These are phyloP conservation scores for Phalloptychus januarius DNA, from an alignment of 2,797 vertebrate species.

Conservation along the genomic window DNA sequence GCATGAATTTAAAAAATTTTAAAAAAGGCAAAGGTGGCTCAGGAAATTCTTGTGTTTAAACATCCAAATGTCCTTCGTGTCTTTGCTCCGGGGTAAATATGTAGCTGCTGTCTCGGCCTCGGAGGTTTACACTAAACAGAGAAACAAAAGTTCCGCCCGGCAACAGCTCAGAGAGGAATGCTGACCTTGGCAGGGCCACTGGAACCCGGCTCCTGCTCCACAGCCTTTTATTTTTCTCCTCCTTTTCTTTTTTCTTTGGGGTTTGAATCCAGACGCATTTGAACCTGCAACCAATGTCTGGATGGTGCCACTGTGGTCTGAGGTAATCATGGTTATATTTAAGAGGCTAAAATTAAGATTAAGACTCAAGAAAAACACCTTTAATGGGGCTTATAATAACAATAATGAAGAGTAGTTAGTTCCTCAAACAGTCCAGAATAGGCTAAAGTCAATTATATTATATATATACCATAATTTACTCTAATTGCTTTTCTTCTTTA, in stretches of 20 bases:
- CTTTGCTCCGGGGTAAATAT: not conserved
- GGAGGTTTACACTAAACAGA: conserved; percentile 63
- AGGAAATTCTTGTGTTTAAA: not conserved
- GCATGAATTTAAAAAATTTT: not conserved
- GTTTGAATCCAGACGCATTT: conserved; percentile 53
- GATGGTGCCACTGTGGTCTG: conserved; percentile 30
- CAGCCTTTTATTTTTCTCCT: conserved; percentile 39
- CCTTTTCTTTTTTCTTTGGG: conserved; percentile 42
- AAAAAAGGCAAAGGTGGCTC: not conserved
- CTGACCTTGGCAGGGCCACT: conserved; percentile 74
- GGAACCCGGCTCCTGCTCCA: conserved; percentile 52
- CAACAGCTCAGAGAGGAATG: conserved; percentile 78
- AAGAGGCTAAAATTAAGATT: not conserved
- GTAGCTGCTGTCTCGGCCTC: conserved; percentile 44
- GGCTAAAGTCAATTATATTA: not conserved
- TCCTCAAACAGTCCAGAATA: not conserved
- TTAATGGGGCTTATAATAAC: not conserved
- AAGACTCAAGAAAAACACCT: not conserved
- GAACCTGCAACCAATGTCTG: conserved; percentile 57
- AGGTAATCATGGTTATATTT: not conserved
- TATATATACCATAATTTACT: not conserved
- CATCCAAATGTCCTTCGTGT: not conserved
- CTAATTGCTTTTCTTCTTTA: not conserved
- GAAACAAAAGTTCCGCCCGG: conserved; percentile 78
- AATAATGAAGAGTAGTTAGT: not conserved